phyloP scores from a whole-genome alignment of 2,888 invertebrate genomes.

The Poecilus cupreus region DNA sequence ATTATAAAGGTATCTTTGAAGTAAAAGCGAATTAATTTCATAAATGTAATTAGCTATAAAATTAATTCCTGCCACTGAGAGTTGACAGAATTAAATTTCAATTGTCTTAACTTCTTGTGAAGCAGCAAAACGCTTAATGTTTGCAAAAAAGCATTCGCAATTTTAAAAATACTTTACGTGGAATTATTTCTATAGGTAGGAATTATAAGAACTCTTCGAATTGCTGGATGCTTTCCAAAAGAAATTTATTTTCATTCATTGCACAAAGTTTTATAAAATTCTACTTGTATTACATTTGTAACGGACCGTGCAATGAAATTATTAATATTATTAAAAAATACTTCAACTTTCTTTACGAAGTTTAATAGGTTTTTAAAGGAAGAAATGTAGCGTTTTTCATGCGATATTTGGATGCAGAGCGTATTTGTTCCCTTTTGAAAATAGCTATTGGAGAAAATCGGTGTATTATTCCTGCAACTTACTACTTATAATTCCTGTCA shows the following conservation, averaged over 20 bases:
- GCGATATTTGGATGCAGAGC: neutral
- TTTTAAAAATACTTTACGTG: conserved; percentile 6
- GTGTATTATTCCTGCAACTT: neutral
- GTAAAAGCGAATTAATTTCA: neutral
- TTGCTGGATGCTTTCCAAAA: conserved; percentile 6
- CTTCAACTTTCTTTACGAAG: neutral
- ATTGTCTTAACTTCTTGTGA: neutral
- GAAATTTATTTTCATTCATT: conserved; percentile 8
- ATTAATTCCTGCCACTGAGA: neutral
- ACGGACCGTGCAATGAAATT: neutral
- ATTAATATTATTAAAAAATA: neutral
- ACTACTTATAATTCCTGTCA: neutral
- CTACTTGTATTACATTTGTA: neutral
- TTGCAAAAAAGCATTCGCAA: neutral
- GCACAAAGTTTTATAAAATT: neutral
- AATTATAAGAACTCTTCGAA: conserved; percentile 5
- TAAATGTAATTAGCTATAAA: conserved; percentile 4
- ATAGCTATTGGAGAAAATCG: neutral
- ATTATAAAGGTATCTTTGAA: neutral
- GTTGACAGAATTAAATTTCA: neutral
- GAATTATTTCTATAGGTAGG: neutral
- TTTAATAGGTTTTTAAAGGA: neutral
- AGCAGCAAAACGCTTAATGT: neutral
- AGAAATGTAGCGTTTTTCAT: neutral
- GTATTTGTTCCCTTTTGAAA: neutral